Evolutionary conservation across 2,888 invertebrate species (phyloP).

Genomic region (Galerucella pusilla): DNA sequence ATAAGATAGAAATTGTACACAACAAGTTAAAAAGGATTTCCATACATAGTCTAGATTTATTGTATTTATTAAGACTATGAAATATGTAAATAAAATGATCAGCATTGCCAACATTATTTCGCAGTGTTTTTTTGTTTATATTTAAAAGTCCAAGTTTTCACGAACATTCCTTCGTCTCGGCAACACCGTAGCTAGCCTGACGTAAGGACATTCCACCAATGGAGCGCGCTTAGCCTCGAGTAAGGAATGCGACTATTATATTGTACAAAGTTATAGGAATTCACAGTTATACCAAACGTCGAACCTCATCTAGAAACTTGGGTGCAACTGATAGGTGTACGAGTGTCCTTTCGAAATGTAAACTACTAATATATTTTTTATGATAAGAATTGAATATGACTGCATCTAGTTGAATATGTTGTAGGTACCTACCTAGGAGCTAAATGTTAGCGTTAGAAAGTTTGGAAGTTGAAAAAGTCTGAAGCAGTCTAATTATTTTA

Average conservation of each 20-base stretch:
- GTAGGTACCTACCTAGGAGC: too few species aligned
- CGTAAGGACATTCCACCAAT: slow-evolving; percentile 78
- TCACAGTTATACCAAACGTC: slow-evolving; percentile 37
- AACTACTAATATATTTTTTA: too few species aligned
- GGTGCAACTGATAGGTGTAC: slow-evolving; percentile 17
- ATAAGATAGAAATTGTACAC: too few species aligned
- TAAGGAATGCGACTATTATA: slow-evolving; percentile 63
- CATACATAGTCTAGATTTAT: too few species aligned
- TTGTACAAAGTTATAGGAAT: slow-evolving; percentile 36
- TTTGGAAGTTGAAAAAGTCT: too few species aligned
- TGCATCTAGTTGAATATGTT: too few species aligned
- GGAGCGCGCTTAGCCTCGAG: slow-evolving; percentile 63
- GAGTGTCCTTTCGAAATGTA: background rate
- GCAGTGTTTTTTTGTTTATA: slow-evolving; percentile 1
- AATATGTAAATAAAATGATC: background rate
- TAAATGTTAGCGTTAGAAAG: too few species aligned
- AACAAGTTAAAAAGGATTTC: too few species aligned
- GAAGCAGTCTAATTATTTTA: too few species aligned
- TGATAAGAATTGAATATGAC: too few species aligned
- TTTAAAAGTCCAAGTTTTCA: slow-evolving; percentile 19
- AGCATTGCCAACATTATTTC: background rate
- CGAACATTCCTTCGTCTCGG: slow-evolving; percentile 13
- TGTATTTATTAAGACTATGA: background rate
- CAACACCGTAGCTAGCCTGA: slow-evolving; percentile 66
- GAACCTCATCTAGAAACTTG: slow-evolving; percentile 30